Evolutionary conservation across 2,888 invertebrate genomes (phyloP), one percentile per base, ranked within the genome.

Genomic region (Athetis lepigone): DNA sequence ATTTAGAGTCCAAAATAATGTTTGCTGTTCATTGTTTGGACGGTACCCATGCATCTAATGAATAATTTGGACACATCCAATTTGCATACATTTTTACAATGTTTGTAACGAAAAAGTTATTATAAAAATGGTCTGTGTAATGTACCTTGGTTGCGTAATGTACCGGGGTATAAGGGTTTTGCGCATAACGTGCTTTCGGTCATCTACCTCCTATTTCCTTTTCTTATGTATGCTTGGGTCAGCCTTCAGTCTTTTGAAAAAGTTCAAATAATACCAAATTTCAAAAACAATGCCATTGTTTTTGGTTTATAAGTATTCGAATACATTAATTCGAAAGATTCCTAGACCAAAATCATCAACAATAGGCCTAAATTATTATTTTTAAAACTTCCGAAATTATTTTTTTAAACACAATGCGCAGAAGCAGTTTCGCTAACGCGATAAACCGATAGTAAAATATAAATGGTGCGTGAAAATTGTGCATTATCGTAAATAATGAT

Each of bases 401-500:
- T 67, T 40, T 55, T 75, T 46, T 5, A 40, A 52, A 58, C 36
- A 68, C 70, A 70, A 75, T 69, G 67, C 54, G 61, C 40, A 57
- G 45, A 40, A 59, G 59, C 75, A 60, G 43, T 68, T 63, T 60
- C 42, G 46, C 50, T 73, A 73, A 80, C 74, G 79, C 80, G 86
- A 77, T 83, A 87, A 85, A 81, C 84, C 85, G 79, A 84, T 75
- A 82, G 78, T 79, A 74, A 75, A 85, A 83, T 85, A 79, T 89
- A 86, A 92, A 92, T 92, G 88, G 86, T 67, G 81, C 89, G 87
- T 92, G 86, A 88, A 90, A 91, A 92, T 89, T 83, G 78, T 81
- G 80, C 85, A 85, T 91, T 86, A 90, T 90, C 90, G 89, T 93
- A 91, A 91, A 92, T 91, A 91, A 89, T 88, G 75, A 72, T 74